Conservation (phyloP, 2,888 invertebrate species). For the Taenaris catops region DNA sequence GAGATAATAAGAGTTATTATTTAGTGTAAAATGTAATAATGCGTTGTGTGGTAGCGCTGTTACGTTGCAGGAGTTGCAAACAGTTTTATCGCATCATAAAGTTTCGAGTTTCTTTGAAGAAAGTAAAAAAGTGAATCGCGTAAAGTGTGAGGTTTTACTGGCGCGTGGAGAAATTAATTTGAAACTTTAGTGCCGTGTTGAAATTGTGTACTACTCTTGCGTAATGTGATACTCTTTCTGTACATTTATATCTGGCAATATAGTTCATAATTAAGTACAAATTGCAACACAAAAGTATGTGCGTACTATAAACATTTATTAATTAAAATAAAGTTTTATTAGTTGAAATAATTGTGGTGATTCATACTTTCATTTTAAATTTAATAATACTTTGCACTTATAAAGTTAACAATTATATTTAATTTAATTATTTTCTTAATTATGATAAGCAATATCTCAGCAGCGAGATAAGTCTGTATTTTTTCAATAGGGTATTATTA, state of each 20-base stretch:
- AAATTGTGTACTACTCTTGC: conserved; percentile 51
- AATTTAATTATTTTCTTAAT: too few relatives aligned
- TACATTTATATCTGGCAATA: conserved; percentile 31
- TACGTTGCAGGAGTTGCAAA: conserved; percentile 41
- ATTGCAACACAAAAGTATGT: not conserved
- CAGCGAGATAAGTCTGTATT: too few relatives aligned
- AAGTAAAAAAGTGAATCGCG: conserved; percentile 46
- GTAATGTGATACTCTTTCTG: conserved; percentile 38
- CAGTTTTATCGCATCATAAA: conserved; percentile 50
- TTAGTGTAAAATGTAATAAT: too few relatives aligned
- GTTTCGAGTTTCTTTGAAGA: conserved; percentile 45
- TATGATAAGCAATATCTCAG: too few relatives aligned
- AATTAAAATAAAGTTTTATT: too few relatives aligned
- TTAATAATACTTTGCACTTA: too few relatives aligned
- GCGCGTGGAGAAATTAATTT: conserved; percentile 51
- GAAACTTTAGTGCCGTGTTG: conserved; percentile 59
- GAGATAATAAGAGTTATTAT: too few relatives aligned
- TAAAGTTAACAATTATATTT: too few relatives aligned
- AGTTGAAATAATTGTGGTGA: too few relatives aligned
- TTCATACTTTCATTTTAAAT: too few relatives aligned
- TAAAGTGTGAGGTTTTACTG: conserved; percentile 61
- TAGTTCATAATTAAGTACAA: conserved; percentile 12
- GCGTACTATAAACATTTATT: too few relatives aligned
- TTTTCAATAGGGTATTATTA: too few relatives aligned
- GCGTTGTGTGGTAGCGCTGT: conserved; percentile 4